These are phyloP conservation scores for Carterocephalus palaemon DNA, from an alignment of 2,888 invertebrate genomes.

Conservation along the genomic window DNA sequence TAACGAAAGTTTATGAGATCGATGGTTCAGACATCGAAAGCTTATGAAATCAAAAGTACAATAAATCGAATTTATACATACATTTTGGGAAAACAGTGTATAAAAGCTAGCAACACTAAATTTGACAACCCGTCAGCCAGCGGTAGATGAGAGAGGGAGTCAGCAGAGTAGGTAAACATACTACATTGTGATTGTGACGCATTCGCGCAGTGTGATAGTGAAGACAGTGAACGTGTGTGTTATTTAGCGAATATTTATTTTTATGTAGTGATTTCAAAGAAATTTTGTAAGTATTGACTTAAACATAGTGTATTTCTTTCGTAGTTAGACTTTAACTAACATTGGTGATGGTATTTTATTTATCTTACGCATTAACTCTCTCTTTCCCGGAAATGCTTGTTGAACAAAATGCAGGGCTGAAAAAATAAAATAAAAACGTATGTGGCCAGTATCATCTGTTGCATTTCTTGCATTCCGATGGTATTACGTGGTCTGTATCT, in stretches of 20 bases:
- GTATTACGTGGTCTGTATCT: conserved; percentile 59
- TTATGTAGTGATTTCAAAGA: conserved; percentile 63
- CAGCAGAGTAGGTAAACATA: no score
- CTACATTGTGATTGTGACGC: conserved; percentile 64
- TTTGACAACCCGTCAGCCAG: conserved; percentile 16
- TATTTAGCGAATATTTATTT: conserved; percentile 56
- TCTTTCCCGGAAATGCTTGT: conserved; percentile 60
- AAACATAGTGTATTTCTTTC: conserved; percentile 43
- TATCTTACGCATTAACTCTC: conserved; percentile 29
- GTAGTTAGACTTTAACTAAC: conserved; percentile 28
- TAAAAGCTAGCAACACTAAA: no score
- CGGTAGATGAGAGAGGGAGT: no score
- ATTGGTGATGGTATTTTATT: conserved; percentile 14
- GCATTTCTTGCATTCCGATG: conserved; percentile 62
- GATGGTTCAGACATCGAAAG: no score
- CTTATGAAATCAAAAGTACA: no score
- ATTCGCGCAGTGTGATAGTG: conserved; percentile 66
- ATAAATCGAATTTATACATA: no score
- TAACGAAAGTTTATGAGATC: no score
- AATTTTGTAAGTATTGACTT: conserved; percentile 65
- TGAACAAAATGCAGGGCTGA: conserved; percentile 52
- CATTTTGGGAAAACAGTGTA: no score
- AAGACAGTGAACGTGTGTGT: conserved; percentile 70
- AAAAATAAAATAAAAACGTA: conserved; percentile 62
- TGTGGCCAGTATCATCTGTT: conserved; percentile 62